These are phyloP conservation scores for Sialia sialis DNA, from an alignment of 2,113 vertebrate species.

Conservation along the genomic window DNA sequence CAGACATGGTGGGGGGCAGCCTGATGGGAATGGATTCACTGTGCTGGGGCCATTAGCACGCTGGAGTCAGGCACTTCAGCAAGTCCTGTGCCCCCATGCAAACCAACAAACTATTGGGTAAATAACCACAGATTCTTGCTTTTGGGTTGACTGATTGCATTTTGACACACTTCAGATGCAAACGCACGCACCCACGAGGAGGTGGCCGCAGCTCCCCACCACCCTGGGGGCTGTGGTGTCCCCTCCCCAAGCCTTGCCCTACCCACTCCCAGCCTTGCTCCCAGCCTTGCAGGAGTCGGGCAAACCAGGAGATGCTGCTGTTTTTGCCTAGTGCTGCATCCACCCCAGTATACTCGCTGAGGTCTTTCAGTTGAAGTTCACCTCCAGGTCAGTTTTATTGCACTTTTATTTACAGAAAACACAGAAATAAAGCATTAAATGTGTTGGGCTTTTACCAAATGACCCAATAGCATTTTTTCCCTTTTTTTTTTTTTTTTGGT, in stretches of 20 bases:
- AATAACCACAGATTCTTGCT: not conserved
- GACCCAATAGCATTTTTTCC: not conserved
- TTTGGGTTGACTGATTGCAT: not conserved
- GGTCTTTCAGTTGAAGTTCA: conserved; percentile 15
- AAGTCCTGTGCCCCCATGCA: accelerated
- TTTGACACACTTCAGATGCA: not conserved
- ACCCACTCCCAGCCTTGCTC: accelerated
- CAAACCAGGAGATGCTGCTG: not conserved
- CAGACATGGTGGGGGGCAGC: accelerated
- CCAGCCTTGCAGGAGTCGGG: accelerated
- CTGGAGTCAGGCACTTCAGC: no score
- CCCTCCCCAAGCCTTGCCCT: not conserved
- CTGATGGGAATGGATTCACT: not conserved
- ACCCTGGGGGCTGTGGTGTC: accelerated
- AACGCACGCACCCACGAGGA: accelerated
- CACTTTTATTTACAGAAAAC: conserved; percentile 83
- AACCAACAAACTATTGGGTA: not conserved
- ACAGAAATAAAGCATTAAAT: conserved; percentile 74
- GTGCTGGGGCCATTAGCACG: not conserved
- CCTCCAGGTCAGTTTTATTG: conserved; percentile 46
- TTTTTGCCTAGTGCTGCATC: not conserved
- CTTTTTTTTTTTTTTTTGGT: not conserved
- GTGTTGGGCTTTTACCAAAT: conserved; percentile 68
- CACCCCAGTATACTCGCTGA: not conserved
- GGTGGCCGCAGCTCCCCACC: not conserved